A percentile compares a stretch with the other conserved stretches of the same genome.
Conservation (phyloP, 2,113 vertebrate genomes). For the Clarias gariepinus region DNA sequence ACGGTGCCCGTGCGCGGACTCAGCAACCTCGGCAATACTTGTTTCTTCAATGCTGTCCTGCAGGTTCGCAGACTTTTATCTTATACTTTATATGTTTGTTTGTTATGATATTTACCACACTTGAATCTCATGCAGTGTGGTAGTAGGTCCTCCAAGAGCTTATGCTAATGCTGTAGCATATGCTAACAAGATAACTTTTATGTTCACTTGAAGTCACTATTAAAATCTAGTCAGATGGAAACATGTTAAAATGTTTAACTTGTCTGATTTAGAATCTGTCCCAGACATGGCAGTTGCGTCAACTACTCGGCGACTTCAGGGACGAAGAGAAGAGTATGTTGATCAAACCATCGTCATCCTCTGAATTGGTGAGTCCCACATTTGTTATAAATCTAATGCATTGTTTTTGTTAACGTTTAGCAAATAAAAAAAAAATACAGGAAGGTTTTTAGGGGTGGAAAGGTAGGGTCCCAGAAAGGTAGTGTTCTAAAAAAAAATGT, state of each 20-base stretch:
- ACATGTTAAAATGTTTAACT: not conserved
- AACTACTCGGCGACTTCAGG: conserved; percentile 80
- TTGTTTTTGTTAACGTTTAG: not conserved
- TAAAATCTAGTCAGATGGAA: not conserved
- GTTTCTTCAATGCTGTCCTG: conserved; percentile 96
- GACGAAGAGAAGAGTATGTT: conserved; percentile 75
- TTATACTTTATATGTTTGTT: not conserved
- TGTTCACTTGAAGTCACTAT: not conserved
- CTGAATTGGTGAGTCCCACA: conserved; percentile 63
- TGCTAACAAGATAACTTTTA: not conserved
- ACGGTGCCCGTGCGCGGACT: conserved; percentile 84
- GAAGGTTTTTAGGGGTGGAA: not conserved
- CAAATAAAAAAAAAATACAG: not conserved
- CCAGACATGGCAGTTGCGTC: conserved; percentile 85
- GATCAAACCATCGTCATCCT: conserved; percentile 70
- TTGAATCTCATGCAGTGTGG: not conserved
- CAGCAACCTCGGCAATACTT: conserved; percentile 96
- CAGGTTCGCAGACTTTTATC: conserved; percentile 76
- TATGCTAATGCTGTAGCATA: not conserved
- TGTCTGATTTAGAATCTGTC: conserved; percentile 83
- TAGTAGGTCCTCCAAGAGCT: not conserved
- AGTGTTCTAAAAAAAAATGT: not conserved
- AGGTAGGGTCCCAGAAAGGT: not conserved
- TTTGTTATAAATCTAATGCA: not conserved
- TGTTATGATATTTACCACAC: not conserved